Evolutionary conservation across 2,113 vertebrate genomes (phyloP), one percentile per base, ranked within the genome.

Genomic region (Pomatostomus ruficeps): DNA sequence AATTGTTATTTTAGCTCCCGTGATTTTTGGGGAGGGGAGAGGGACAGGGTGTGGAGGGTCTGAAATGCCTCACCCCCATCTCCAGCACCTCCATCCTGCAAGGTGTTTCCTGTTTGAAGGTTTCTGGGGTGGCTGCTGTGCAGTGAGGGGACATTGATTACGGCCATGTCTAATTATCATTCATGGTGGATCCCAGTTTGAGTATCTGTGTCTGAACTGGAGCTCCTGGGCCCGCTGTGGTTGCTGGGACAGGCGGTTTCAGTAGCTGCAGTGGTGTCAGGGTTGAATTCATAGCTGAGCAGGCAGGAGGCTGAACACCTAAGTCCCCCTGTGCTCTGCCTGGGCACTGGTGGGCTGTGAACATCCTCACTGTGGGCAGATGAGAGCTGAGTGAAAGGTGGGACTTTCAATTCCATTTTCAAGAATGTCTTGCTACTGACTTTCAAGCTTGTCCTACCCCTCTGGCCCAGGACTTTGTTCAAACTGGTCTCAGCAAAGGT

Each of bases 1-100:
- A 94, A 91, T 79, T 95, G 94, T 94, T 95, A 96, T 95, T 92
- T 93, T 91, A 82, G 79, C 58, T 67, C 63, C 63, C 11, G 3
- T 65, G 70, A 22, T 20, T 93, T 87, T 35, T 73, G 61, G 75
- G 77, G 22, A 24, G 26, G 19, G 54, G 42, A 48, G 9, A 59
- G 31, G 25, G 70, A 20, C 48, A 79, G 48, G 58, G 58, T 73
- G 68, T 73, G 84, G 45, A 93, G 65, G 72, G 28, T 77, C 72
- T 92, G 63, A 85, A 86, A 46, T 62, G 35, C 52, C 28, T 94
- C 35, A 33, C 16, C 18, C 59, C 25, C 61, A n/a, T 75, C 74
- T 79, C 16, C 66, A 65, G 54, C 40, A 17, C 65, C 19, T 9
- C 11, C 14, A 28, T 57, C 29, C 68, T 55, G 14, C 24, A n/a